These are phyloP conservation scores for Ia io DNA, from an alignment of 2,113 vertebrate species.

Conservation along the genomic window DNA sequence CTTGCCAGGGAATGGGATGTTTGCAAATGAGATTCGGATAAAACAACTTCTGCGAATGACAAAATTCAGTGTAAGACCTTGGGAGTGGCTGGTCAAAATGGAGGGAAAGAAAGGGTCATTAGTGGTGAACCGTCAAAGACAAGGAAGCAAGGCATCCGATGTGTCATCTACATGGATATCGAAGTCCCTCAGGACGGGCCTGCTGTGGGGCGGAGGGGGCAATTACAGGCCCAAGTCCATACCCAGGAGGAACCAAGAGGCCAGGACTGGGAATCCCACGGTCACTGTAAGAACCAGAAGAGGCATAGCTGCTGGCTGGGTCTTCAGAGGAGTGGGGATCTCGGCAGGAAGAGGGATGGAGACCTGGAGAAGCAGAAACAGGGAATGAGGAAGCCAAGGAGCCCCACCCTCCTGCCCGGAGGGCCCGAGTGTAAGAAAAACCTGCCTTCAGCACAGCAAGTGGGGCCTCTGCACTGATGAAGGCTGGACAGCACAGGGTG, in stretches of 20 bases:
- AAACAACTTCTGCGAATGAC: background rate
- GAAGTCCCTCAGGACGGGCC: background rate
- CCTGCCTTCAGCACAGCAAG: background rate
- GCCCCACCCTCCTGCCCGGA: background rate
- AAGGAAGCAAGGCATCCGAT: background rate
- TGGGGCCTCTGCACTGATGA: too few species aligned
- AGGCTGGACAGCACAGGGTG: background rate
- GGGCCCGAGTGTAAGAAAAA: background rate
- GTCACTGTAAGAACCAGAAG: background rate
- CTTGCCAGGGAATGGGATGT: background rate
- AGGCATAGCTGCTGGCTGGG: fast-evolving
- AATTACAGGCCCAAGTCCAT: too few species aligned
- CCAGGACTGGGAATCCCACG: background rate
- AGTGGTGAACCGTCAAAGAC: background rate
- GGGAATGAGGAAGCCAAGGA: background rate
- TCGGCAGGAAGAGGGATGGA: background rate
- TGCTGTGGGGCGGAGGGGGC: background rate
- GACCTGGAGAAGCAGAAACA: background rate
- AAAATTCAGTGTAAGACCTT: background rate
- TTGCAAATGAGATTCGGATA: background rate
- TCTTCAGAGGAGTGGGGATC: background rate
- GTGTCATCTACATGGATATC: background rate
- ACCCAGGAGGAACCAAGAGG: background rate
- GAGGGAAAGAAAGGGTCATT: background rate
- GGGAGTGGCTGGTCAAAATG: background rate